Base-by-base conservation (phyloP, 2,113 vertebrate species). In the Coregonus clupeaformis region DNA sequence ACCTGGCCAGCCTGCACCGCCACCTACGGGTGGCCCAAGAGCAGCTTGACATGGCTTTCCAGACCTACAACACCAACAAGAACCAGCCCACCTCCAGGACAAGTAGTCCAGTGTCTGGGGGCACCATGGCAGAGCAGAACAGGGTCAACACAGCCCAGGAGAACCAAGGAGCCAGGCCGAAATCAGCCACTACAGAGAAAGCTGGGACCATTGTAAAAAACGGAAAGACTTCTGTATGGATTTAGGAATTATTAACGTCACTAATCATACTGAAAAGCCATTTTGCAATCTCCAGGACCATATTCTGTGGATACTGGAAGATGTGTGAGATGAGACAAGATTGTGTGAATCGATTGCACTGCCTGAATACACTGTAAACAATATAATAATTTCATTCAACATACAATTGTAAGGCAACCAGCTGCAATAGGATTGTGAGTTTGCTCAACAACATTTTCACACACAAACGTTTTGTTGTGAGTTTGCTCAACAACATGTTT, bases 161-260 rank as follows among this genome's bases (percentile, higher is more conserved):
- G 78, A 96, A 94, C 75, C 94, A 94, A 68, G 95, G 94, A 7
- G 92, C 95, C 4, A 94, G 95, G 77, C 95, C 96, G 16, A 96
- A 96, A 86, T 90, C 87, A 0, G 85, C 86, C n/a, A 60, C 57
- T 73, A 90, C 94, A 0, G 97, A 98, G 75, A 97, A 95, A 82
- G 89, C 93, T 62, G 90, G 90, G 55, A 92, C 91, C 3, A 94
- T 95, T 84, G 94, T 94, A 57, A 95, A 95, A 82, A 97, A 99
- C 0, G 97, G 96, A 57, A 99, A 98, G 89, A 95, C 95, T 0
- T 98, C 98, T 0, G 97, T 99, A n/a, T 99, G 98, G 98, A 98
- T 99, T 84, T 99, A 95, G 83, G 72, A 27, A 77, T 76, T 14
- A 20, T 45, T 74, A 18, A 52, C 49, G 11, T 73, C 49, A 18